phyloP scores from a whole-genome alignment of 2,888 invertebrate species.

The Brachyptera risi region DNA sequence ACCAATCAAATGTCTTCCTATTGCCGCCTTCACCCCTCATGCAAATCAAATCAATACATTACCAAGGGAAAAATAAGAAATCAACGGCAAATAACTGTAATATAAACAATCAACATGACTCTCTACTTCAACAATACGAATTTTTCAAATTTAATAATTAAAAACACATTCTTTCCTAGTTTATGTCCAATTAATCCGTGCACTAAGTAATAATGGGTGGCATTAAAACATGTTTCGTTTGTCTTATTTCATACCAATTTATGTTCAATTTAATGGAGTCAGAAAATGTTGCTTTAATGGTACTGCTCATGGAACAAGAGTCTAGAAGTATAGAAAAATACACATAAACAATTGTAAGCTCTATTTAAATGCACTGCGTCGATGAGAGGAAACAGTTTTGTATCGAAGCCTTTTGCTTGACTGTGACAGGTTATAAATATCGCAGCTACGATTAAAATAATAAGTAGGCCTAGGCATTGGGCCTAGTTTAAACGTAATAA shows the following conservation, averaged over 20 bases:
- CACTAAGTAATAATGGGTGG: constrained; percentile 21
- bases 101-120: constrained; percentile 15
- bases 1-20: too few species aligned
- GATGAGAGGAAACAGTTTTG: too few species aligned
- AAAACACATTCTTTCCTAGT: neutral
- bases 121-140: neutral
- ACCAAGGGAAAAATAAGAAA: constrained; percentile 9
- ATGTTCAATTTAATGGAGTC: constrained; percentile 49
- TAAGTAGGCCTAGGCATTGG: too few species aligned
- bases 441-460: too few species aligned
- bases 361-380: too few species aligned
- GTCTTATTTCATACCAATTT: constrained; percentile 46
- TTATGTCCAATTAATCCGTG: constrained; percentile 21
- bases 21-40: too few species aligned
- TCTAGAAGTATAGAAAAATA: constrained; percentile 34
- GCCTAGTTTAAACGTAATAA: too few species aligned
- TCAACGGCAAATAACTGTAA: too few species aligned
- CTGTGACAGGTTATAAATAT: too few species aligned
- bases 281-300: constrained; percentile 49
- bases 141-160: too few species aligned
- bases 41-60: constrained; percentile 24
- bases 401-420: too few species aligned
- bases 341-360: constrained; percentile 10
- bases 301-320: constrained; percentile 44
- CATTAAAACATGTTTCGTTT: constrained; percentile 29